Base-by-base conservation (phyloP, 1,140 invertebrate species). In the Stratiolaelaps scimitus region DNA sequence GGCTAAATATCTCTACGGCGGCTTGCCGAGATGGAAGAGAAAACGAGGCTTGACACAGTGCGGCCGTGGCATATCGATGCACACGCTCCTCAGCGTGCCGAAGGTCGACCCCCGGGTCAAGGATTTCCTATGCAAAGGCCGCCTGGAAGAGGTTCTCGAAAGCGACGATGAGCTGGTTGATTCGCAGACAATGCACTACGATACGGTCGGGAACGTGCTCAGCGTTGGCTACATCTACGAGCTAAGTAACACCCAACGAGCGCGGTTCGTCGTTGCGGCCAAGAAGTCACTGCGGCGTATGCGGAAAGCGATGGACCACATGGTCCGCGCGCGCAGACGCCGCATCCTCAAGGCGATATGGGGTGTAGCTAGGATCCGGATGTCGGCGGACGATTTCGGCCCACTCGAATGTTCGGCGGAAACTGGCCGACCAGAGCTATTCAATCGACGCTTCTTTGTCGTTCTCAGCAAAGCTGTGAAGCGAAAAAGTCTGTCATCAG, bases 221-320 rank as follows among this genome's bases (percentile, higher is more conserved):
- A 23, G 47, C 47, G 47, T 48, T 28, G 47, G 47, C 47, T 48
- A 60, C 20, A 60, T 26, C 20, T 60, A 29, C 53, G 20, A 60
- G 15, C 20, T 60, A 17, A 34, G 34, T 34, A 34, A 60, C 10
- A 34, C 1, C 13, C 53, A 60, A 34, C 17, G 17, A 26, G 26
- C 26, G 17, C 15, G 53, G 23, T 60, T 60, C 23, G 26, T 60
- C 15, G 1, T 1, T 2, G 15, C 34, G 15, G 23, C 53, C 26
- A n/a, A 34, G 17, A n/a, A 34, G 34, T 26, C 53, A 6, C 26
- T 60, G 23, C 53, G 23, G 2, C 53, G 15, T 1, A 60, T 60
- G 53, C 26, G 23, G 34, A 26, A 34, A 15, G 34, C 53, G 1
- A 20, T 60, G 20, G 26, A 34, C 6, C 26, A 34, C 34, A 60